A percentile compares a stretch with the other conserved stretches of the same genome.
Conservation (phyloP, 2,113 vertebrate genomes). For the Haemorhous mexicanus region DNA sequence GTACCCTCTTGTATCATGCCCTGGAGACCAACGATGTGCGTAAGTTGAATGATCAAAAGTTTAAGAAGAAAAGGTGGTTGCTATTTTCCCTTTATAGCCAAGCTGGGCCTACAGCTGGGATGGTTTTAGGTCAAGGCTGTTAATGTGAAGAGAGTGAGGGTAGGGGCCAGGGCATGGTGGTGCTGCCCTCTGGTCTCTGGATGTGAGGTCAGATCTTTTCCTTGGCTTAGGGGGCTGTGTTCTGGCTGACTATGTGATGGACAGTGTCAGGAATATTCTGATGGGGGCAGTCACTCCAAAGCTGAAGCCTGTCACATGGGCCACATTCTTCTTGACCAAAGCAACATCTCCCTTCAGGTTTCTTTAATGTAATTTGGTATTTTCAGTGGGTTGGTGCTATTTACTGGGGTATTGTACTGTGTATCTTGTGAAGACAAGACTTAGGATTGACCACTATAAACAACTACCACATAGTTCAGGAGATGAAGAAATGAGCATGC, state of each 20-base stretch:
- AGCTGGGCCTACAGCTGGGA: background rate
- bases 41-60: background rate
- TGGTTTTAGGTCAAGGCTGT: background rate
- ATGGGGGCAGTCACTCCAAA: background rate
- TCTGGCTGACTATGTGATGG: background rate
- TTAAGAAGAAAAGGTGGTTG: background rate
- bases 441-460: background rate
- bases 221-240: background rate
- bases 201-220: background rate
- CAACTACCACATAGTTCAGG: background rate
- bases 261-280: background rate
- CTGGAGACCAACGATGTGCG: background rate
- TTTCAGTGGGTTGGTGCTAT: background rate
- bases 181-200: accelerated
- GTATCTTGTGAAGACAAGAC: background rate
- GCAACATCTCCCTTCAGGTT: background rate
- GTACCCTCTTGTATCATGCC: background rate
- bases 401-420: background rate
- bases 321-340: background rate
- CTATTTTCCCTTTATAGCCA: background rate
- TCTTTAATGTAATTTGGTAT: background rate
- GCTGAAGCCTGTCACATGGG: background rate
- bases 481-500: background rate
- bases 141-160: background rate
- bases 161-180: background rate